These are phyloP conservation scores for Operophtera brumata DNA, from an alignment of 2,888 invertebrate genomes.

Conservation along the genomic window DNA sequence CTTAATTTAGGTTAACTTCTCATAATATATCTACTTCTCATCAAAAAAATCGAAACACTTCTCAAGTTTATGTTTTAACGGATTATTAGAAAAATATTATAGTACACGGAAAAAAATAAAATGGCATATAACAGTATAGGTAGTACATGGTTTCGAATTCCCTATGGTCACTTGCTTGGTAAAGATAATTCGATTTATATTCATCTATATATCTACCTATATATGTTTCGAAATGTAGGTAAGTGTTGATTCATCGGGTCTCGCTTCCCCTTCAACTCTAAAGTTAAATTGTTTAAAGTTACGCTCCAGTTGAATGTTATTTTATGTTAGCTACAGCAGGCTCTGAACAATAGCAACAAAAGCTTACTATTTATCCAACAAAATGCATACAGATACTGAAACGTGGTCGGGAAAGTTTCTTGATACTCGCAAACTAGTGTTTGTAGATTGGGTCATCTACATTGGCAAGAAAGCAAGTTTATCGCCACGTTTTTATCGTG, in stretches of 20 bases:
- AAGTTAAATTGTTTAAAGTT: slow-evolving; percentile 23
- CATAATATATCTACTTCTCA: too few relatives aligned
- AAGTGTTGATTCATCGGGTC: not conserved
- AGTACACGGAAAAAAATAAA: too few relatives aligned
- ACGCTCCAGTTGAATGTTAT: slow-evolving; percentile 10
- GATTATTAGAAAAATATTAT: too few relatives aligned
- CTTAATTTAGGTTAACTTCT: too few relatives aligned
- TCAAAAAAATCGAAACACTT: too few relatives aligned
- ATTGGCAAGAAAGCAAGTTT: slow-evolving; percentile 43
- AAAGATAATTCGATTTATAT: not conserved
- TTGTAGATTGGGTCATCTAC: slow-evolving; percentile 39
- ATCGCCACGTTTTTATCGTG: slow-evolving; percentile 50
- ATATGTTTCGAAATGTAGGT: not conserved
- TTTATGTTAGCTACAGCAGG: slow-evolving; percentile 10
- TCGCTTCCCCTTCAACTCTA: slow-evolving; percentile 3
- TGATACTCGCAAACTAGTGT: slow-evolving; percentile 29
- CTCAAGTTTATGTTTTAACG: too few relatives aligned
- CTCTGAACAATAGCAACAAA: slow-evolving; percentile 12
- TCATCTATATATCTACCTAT: not conserved
- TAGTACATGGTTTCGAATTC: too few relatives aligned
- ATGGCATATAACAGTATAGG: too few relatives aligned
- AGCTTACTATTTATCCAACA: slow-evolving; percentile 22
- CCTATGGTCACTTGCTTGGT: too few relatives aligned
- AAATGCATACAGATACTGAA: slow-evolving; percentile 19
- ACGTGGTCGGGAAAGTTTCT: slow-evolving; percentile 19